phyloP scores from a whole-genome alignment of 2,888 invertebrate species.

The Trichogramma dendrolimi region DNA sequence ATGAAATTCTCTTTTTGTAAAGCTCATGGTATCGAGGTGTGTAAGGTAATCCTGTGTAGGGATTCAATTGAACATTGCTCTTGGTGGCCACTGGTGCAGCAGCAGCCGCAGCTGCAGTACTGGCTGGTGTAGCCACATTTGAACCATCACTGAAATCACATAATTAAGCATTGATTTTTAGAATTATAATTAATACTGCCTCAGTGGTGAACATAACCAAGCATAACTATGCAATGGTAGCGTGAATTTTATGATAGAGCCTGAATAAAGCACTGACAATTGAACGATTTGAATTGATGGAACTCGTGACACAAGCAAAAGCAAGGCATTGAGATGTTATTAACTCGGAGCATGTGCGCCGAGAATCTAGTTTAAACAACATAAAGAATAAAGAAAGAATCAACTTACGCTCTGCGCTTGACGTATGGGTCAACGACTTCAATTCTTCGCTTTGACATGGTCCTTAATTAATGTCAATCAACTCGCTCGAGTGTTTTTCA shows the following conservation, averaged over 20 bases:
- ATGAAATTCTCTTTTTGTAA: slow-evolving; percentile 78
- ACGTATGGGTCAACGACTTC: slow-evolving; percentile 82
- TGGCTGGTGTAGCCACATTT: slow-evolving; percentile 37
- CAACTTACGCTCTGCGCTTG: slow-evolving; percentile 68
- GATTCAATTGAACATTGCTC: slow-evolving; percentile 59
- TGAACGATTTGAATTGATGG: neutral
- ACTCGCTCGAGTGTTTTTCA: too few species aligned
- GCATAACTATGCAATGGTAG: neutral
- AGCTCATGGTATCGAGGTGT: slow-evolving; percentile 86
- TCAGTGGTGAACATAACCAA: neutral
- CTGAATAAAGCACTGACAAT: neutral
- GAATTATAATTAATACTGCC: neutral
- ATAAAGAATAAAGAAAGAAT: neutral
- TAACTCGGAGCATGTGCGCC: neutral
- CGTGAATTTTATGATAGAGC: neutral
- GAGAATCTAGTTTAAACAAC: neutral
- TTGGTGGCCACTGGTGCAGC: slow-evolving; percentile 56
- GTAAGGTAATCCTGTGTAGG: slow-evolving; percentile 77
- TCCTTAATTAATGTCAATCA: too few species aligned
- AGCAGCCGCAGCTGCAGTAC: slow-evolving; percentile 45
- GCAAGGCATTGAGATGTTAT: neutral
- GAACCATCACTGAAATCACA: slow-evolving; percentile 29
- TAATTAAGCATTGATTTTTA: slow-evolving; percentile 1
- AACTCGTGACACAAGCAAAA: neutral
- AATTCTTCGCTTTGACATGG: slow-evolving; percentile 80